Conservation (phyloP, 2,888 invertebrate species). For the Yponomeuta plumbellus region DNA sequence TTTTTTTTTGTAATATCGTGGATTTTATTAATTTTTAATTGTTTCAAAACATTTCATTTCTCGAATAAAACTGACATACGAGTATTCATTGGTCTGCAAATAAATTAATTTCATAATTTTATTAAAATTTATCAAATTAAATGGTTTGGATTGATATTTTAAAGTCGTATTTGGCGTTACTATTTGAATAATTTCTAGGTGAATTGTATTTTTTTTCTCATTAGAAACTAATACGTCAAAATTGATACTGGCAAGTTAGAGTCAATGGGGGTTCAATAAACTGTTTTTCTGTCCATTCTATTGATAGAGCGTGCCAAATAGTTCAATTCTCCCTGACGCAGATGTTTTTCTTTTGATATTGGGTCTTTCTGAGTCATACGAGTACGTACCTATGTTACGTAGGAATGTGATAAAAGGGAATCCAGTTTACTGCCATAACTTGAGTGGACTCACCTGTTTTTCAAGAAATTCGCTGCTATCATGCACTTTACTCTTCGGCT, state of each 20-base stretch:
- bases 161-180: too few relatives aligned
- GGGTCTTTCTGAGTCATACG: not conserved
- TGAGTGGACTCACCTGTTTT: constrained; percentile 7
- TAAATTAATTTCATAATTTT: too few relatives aligned
- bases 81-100: too few relatives aligned
- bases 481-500: not conserved
- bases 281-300: not conserved
- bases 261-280: too few relatives aligned
- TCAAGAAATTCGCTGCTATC: constrained; percentile 6
- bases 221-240: not conserved
- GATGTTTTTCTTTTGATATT: not conserved
- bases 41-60: too few relatives aligned
- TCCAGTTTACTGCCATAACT: not conserved
- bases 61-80: too few relatives aligned
- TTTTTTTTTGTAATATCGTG: not conserved
- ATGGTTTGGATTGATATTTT: too few relatives aligned
- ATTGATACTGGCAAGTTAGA: not conserved
- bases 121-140: too few relatives aligned
- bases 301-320: not conserved
- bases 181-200: too few relatives aligned
- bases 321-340: not conserved
- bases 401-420: not conserved
- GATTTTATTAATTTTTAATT: too few relatives aligned
- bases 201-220: not conserved
- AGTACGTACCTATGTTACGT: not conserved